Evolutionary conservation across 1,140 invertebrate genomes (phyloP).

Genomic region (Zaprionus tsacasi): DNA sequence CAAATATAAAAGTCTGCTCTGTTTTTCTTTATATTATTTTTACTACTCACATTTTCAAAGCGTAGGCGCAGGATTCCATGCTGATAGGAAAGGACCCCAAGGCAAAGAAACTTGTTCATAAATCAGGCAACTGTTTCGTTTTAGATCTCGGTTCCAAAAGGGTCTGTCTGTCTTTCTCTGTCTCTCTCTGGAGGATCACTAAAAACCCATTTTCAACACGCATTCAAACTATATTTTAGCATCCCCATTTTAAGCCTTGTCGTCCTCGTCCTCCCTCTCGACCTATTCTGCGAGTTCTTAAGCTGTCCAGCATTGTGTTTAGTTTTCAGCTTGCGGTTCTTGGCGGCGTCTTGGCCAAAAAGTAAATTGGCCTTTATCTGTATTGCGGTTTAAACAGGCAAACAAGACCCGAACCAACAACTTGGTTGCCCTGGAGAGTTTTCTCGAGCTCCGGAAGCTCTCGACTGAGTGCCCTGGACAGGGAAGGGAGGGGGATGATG

Average conservation of each 20-base stretch:
- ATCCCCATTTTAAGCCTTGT: conserved; percentile 25
- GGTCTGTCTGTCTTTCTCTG: conserved; percentile 43
- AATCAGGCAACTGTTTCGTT: conserved; percentile 41
- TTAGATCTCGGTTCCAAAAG: conserved; percentile 33
- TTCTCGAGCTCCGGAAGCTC: not conserved
- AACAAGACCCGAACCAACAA: conserved; percentile 37
- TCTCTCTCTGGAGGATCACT: conserved; percentile 65
- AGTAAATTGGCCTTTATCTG: conserved; percentile 81
- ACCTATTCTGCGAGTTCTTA: not conserved
- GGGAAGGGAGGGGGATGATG: not conserved
- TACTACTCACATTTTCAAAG: too few relatives aligned
- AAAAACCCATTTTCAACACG: conserved; percentile 65
- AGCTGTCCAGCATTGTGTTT: conserved; percentile 59
- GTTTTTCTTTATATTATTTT: too few relatives aligned
- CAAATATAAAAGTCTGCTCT: too few relatives aligned
- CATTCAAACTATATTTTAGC: conserved; percentile 55
- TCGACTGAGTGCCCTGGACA: not conserved
- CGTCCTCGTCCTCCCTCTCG: not conserved
- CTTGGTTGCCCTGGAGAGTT: conserved; percentile 32
- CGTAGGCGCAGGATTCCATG: not conserved
- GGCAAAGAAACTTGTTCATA: conserved; percentile 38
- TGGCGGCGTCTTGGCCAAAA: conserved; percentile 75
- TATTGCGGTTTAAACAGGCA: conserved; percentile 77
- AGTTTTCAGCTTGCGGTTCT: conserved; percentile 69
- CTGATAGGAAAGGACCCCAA: not conserved